These are phyloP conservation scores for Aulostomus chinensis DNA, from an alignment of 2,797 vertebrate species.

Conservation along the genomic window DNA sequence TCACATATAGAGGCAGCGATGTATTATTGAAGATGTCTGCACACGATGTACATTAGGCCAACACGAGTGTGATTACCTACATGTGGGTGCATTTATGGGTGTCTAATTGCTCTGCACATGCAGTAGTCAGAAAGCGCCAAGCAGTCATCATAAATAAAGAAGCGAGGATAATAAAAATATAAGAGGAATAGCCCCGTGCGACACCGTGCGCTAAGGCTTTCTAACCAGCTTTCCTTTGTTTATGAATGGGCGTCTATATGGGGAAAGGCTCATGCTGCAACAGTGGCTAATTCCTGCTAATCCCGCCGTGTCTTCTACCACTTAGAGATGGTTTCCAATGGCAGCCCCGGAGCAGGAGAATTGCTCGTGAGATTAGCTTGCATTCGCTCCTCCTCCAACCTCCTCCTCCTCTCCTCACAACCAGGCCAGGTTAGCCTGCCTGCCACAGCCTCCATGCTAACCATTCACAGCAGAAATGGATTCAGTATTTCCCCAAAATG, in stretches of 20 bases:
- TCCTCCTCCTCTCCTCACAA: conserved; percentile 64
- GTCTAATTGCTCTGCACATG: conserved; percentile 49
- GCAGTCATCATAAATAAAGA: no score
- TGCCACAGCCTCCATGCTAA: conserved; percentile 24
- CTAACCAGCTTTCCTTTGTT: conserved; percentile 70
- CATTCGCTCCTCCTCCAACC: conserved; percentile 70
- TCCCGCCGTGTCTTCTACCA: conserved; percentile 68
- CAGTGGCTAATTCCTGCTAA: conserved; percentile 78
- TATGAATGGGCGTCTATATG: conserved; percentile 80
- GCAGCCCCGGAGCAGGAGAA: conserved; percentile 51
- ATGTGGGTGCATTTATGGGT: conserved; percentile 23
- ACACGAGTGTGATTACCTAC: conserved; percentile 51
- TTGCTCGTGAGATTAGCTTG: conserved; percentile 74
- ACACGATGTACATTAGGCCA: conserved; percentile 45
- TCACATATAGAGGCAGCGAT: conserved; percentile 51
- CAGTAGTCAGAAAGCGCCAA: no score
- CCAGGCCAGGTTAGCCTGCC: conserved; percentile 16
- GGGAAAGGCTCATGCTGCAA: conserved; percentile 77
- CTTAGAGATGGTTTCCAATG: conserved; percentile 66
- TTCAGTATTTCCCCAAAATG: conserved; percentile 46
- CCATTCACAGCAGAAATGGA: conserved; percentile 64
- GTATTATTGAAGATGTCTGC: conserved; percentile 68
- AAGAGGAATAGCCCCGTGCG: conserved; percentile 8
- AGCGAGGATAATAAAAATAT: no score
- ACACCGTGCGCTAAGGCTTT: conserved; percentile 9